Evolutionary conservation across 2,797 vertebrate genomes (phyloP).

Genomic region (Apodemus agrarius): DNA sequence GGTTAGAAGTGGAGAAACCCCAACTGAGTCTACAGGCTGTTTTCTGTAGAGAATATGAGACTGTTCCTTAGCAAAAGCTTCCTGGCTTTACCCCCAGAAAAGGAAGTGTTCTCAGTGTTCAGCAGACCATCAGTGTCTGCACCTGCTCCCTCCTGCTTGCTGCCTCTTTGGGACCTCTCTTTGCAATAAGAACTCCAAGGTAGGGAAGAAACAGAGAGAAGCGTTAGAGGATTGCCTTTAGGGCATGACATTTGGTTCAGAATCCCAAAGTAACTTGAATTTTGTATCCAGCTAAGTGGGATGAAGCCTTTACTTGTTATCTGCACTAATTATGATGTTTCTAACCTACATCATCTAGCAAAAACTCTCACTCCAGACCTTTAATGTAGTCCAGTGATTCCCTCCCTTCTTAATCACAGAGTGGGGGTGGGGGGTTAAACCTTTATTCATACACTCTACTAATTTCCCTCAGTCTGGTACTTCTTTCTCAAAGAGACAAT

Average conservation of each 20-base stretch:
- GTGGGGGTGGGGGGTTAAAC: background rate
- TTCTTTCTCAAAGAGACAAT: conserved; percentile 37
- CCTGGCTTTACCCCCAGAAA: conserved; percentile 55
- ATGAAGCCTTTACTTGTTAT: conserved; percentile 16
- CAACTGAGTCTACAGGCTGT: conserved; percentile 33
- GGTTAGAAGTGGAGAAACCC: conserved; percentile 54
- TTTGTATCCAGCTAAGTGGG: background rate
- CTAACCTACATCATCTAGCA: background rate
- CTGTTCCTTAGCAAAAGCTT: conserved; percentile 54
- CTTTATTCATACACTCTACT: background rate
- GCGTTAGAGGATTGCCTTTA: background rate
- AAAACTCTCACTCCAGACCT: background rate
- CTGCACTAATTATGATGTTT: background rate
- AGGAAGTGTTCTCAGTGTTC: conserved; percentile 56
- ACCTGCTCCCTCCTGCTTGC: conserved; percentile 59
- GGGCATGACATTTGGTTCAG: background rate
- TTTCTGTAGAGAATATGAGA: conserved; percentile 48
- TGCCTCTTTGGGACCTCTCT: conserved; percentile 7
- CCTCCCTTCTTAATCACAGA: background rate
- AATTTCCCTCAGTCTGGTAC: background rate
- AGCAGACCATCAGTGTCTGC: conserved; percentile 62
- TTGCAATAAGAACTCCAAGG: conserved; percentile 44
- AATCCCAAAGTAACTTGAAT: conserved; percentile 27
- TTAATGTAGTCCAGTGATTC: background rate
- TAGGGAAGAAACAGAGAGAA: conserved; percentile 41